Base-by-base conservation (phyloP, 2,113 vertebrate species). In the Apodemus sylvaticus region DNA sequence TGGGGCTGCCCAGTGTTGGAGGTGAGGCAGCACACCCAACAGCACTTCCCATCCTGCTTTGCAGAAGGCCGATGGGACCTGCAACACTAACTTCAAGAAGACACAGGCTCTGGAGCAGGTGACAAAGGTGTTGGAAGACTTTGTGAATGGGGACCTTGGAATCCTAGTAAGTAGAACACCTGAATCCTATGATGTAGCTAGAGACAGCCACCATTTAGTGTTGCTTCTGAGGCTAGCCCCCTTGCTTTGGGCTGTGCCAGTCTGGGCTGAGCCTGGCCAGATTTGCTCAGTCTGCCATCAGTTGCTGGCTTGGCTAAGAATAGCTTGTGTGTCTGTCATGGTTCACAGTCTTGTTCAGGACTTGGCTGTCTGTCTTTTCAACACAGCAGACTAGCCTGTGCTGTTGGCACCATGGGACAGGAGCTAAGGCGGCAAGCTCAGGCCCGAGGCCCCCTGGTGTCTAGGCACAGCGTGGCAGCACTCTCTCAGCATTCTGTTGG, bases 81-180 rank as follows among this genome's bases (percentile, higher is more conserved):
- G 99, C 91, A 99, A 98, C 97, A 99, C 99, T 90, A 99, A 99
- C 98, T 99, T 99, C 89, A 99, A 99, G 98, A 99, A 98, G 97
- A 99, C 99, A 0, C 99, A 98, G 94, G 98, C 98, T 36, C 96
- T 97, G 68, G 99, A 99, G 94, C 98, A 99, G 97, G 99, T 99
- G 97, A 98, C 98, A 91, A 97, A 98, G 95, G 99, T 98, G 36
- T 85, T 99, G 94, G 97, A 98, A 76, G 99, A 99, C 97, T 99
- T 99, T 97, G 98, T 99, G 55, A 98, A 98, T 0, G 98, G 99
- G 39, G 98, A 99, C 97, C 97, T 71, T 22, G 97, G 96, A 66
- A 98, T 99, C 90, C 95, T 99, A 99, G 99, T 99, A 96, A 64
- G 99, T 79, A 1, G 36, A 77, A 78, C 16, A 10, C 53, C 60